phyloP scores from a whole-genome alignment of 2,888 invertebrate species.

The Noctua fimbriata region DNA sequence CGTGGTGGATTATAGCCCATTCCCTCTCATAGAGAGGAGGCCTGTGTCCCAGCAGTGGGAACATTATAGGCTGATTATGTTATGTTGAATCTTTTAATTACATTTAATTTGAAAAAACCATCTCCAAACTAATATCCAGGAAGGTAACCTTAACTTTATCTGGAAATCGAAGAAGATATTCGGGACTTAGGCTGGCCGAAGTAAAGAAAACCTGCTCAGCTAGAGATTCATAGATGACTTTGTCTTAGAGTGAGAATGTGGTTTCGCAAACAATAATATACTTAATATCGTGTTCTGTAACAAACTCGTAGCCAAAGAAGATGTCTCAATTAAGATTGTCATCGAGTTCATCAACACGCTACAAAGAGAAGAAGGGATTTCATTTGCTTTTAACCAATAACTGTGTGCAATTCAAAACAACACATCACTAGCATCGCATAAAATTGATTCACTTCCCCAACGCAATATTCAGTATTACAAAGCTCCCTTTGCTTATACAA shows the following conservation, averaged over 20 bases:
- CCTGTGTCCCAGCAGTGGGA: too few relatives aligned
- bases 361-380: neutral
- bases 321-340: neutral
- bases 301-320: neutral
- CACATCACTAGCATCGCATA: neutral
- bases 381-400: neutral
- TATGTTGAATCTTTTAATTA: too few relatives aligned
- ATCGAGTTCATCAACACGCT: neutral
- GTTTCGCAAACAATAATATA: neutral
- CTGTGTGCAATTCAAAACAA: neutral
- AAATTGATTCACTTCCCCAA: neutral
- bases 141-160: neutral
- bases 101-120: neutral
- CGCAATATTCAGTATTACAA: slow-evolving; percentile 2
- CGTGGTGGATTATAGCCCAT: too few relatives aligned
- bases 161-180: neutral
- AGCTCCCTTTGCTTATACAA: slow-evolving; percentile 8
- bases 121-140: neutral
- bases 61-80: too few relatives aligned
- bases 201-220: neutral
- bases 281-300: neutral
- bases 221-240: neutral
- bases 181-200: neutral
- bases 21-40: too few relatives aligned
- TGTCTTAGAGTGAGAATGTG: neutral